Evolutionary conservation across 1,140 invertebrate species (phyloP).

Genomic region (Ylistrum balloti): DNA sequence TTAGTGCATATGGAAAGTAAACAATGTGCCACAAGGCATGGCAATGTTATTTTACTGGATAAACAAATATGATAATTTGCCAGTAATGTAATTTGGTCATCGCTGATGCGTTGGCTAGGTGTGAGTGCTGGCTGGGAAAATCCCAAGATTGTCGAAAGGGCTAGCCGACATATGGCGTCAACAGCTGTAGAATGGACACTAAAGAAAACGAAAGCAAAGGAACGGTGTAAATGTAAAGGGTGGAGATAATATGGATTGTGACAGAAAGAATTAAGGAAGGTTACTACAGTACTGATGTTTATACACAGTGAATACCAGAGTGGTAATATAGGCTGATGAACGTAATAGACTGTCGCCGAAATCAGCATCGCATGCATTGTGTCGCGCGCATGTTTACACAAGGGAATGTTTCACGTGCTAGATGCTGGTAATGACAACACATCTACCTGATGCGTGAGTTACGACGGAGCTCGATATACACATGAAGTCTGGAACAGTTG

Average conservation of each 20-base stretch:
- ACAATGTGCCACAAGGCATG: background rate
- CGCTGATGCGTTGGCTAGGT: background rate
- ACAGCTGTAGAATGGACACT: background rate
- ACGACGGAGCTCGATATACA: background rate
- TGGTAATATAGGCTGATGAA: background rate
- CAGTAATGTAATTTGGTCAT: constrained; percentile 35
- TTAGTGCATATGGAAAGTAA: constrained; percentile 73
- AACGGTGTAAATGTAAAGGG: background rate
- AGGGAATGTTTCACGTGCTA: constrained; percentile 8
- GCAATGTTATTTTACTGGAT: constrained; percentile 31
- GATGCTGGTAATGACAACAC: constrained; percentile 10
- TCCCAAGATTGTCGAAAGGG: constrained; percentile 31
- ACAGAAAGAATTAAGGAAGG: background rate
- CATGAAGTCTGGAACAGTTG: background rate
- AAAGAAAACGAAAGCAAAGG: background rate
- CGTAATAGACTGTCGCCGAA: background rate
- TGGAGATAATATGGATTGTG: constrained; percentile 20
- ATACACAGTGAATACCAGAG: background rate
- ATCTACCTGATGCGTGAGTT: background rate
- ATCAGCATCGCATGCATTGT: constrained; percentile 17
- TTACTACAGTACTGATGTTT: background rate
- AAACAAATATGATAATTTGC: constrained; percentile 5
- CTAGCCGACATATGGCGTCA: constrained; percentile 10
- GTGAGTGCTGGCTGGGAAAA: constrained; percentile 9
- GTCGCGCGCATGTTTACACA: constrained; percentile 29